Evolutionary conservation across 2,113 vertebrate species (phyloP).

Genomic region (Stegastes partitus): DNA sequence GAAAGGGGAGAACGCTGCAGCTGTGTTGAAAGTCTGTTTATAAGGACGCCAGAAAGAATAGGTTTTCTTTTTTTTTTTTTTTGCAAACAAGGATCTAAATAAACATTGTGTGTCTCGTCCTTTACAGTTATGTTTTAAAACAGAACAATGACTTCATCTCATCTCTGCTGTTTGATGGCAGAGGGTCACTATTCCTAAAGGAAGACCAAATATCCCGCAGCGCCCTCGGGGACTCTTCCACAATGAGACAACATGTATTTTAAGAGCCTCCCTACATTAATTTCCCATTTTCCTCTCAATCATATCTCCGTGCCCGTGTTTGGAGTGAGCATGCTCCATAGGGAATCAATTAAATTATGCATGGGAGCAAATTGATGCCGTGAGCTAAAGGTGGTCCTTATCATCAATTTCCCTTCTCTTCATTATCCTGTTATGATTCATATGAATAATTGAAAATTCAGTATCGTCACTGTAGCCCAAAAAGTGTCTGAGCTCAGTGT

Average conservation of each 20-base stretch:
- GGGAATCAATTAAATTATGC: constrained; percentile 77
- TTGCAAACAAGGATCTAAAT: background rate
- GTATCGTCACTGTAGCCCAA: constrained; percentile 35
- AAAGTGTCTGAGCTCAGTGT: constrained; percentile 18
- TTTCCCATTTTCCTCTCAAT: constrained; percentile 60
- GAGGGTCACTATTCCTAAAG: background rate
- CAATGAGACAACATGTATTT: constrained; percentile 47
- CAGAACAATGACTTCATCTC: background rate
- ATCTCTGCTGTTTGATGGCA: background rate
- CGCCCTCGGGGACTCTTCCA: constrained; percentile 11
- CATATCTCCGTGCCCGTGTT: constrained; percentile 39
- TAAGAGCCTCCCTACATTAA: constrained; percentile 48
- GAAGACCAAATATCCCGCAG: background rate
- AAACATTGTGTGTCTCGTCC: too few relatives aligned
- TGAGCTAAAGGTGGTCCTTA: constrained; percentile 68
- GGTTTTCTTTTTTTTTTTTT: too few relatives aligned
- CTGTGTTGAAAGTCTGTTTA: too few relatives aligned
- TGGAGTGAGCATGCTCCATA: constrained; percentile 52
- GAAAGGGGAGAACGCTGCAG: too few relatives aligned
- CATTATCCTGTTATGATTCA: constrained; percentile 71
- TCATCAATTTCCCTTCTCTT: constrained; percentile 67
- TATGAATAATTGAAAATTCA: constrained; percentile 71
- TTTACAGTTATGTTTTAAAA: background rate
- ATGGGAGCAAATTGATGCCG: constrained; percentile 73
- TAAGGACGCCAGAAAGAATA: too few relatives aligned